Conservation (phyloP, 2,113 vertebrate genomes). For the Melospiza georgiana region DNA sequence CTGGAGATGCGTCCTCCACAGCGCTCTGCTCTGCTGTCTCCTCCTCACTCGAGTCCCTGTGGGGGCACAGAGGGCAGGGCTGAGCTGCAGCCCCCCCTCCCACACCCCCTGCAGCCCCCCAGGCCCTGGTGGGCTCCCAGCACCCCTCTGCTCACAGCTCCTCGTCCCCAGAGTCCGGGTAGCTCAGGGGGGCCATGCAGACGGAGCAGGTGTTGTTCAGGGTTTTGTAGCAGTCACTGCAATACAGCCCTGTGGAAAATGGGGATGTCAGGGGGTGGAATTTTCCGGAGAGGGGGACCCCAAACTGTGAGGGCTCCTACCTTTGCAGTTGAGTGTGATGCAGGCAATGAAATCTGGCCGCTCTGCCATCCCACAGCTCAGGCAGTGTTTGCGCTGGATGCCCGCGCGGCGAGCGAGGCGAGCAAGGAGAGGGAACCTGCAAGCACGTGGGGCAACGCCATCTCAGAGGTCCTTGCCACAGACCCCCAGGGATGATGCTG, state of each 20-base stretch:
- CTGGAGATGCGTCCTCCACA: not conserved
- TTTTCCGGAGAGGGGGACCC: not conserved
- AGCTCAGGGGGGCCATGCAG: slow-evolving; percentile 73
- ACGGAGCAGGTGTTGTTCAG: slow-evolving; percentile 74
- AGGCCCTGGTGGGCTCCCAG: not conserved
- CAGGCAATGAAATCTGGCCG: slow-evolving; percentile 57
- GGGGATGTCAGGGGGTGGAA: rapidly evolving
- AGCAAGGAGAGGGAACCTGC: slow-evolving; percentile 34
- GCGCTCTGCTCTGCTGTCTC: slow-evolving; percentile 50
- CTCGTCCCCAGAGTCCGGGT: slow-evolving; percentile 62
- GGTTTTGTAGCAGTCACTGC: slow-evolving; percentile 73
- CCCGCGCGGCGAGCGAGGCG: slow-evolving; percentile 49
- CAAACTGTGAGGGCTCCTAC: not conserved
- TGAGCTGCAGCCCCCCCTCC: not conserved
- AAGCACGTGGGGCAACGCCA: not conserved
- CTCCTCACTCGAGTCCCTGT: slow-evolving; percentile 86
- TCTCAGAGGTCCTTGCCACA: not conserved
- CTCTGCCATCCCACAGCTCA: slow-evolving; percentile 71
- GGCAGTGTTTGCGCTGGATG: slow-evolving; percentile 62
- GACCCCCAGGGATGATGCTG: not conserved
- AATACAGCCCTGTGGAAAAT: slow-evolving; percentile 71
- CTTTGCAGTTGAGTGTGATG: slow-evolving; percentile 75
- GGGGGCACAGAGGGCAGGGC: not conserved
- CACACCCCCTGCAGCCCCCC: not conserved
- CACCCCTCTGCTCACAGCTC: slow-evolving; percentile 79